These are phyloP conservation scores for Macaca mulatta DNA, from an alignment of 2,113 vertebrate species.

Conservation along the genomic window DNA sequence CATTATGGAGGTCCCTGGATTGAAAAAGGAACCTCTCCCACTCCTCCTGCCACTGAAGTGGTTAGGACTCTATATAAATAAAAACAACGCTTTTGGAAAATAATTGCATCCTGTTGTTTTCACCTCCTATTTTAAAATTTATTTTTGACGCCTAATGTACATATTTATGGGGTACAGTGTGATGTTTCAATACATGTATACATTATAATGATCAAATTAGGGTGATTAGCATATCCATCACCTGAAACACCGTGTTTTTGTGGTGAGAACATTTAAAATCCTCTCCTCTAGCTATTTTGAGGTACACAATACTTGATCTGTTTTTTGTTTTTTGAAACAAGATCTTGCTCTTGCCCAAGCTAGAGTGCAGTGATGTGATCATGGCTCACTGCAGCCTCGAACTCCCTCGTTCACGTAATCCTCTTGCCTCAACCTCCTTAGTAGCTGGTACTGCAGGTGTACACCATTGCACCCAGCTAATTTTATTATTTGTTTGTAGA, in stretches of 20 bases:
- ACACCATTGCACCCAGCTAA: background rate
- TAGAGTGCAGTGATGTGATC: background rate
- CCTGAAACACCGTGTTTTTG: background rate
- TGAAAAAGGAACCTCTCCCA: constrained; percentile 72
- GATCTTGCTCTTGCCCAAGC: background rate
- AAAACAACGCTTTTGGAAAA: constrained; percentile 87
- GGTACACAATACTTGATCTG: background rate
- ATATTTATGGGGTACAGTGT: background rate
- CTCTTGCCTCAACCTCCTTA: background rate
- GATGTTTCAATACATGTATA: background rate
- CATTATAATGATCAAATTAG: background rate
- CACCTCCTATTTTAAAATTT: background rate
- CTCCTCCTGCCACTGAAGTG: constrained; percentile 72
- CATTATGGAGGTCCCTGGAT: constrained; percentile 78
- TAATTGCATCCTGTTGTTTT: constrained; percentile 58
- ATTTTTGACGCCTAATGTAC: background rate
- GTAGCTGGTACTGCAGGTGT: background rate
- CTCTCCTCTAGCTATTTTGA: background rate
- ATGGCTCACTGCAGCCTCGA: background rate
- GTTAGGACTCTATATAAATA: constrained; percentile 88
- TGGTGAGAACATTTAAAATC: background rate
- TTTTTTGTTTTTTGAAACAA: background rate
- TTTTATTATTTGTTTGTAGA: background rate
- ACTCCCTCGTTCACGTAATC: background rate
- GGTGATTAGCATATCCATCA: background rate